Evolutionary conservation across 2,888 invertebrate genomes (phyloP).

Genomic region (Agriopis aurantiaria): DNA sequence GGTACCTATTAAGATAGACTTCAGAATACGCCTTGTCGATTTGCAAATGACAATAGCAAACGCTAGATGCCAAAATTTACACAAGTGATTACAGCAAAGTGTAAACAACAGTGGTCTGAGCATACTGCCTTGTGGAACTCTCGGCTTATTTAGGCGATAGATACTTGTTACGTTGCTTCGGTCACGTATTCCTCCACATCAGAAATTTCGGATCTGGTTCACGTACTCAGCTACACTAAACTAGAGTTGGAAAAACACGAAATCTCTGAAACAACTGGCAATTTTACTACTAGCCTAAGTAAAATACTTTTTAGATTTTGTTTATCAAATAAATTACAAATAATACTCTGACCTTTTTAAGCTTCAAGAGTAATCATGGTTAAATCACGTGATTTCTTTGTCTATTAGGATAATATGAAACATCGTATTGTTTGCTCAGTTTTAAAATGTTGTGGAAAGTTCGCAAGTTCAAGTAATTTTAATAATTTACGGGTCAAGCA

Average conservation of each 20-base stretch:
- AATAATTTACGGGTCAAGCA: not conserved
- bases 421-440: not conserved
- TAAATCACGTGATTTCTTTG: not conserved
- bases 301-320: too few relatives aligned
- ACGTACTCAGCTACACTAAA: not conserved
- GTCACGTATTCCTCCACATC: conserved; percentile 33
- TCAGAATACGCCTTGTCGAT: not conserved
- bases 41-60: conserved; percentile 15
- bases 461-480: conserved; percentile 1
- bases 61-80: conserved; percentile 23
- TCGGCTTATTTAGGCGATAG: not conserved
- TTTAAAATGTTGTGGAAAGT: not conserved
- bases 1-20: not conserved
- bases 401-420: not conserved
- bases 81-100: conserved; percentile 27
- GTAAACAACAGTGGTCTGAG: conserved; percentile 22
- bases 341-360: too few relatives aligned
- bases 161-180: conserved; percentile 23
- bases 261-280: not conserved
- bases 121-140: conserved; percentile 21
- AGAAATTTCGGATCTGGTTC: conserved; percentile 12
- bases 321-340: too few relatives aligned
- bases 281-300: not conserved
- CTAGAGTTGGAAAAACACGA: not conserved
- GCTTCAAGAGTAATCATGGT: too few relatives aligned